These are phyloP conservation scores for Halotydeus destructor DNA, from an alignment of 1,140 invertebrate species.

Conservation along the genomic window DNA sequence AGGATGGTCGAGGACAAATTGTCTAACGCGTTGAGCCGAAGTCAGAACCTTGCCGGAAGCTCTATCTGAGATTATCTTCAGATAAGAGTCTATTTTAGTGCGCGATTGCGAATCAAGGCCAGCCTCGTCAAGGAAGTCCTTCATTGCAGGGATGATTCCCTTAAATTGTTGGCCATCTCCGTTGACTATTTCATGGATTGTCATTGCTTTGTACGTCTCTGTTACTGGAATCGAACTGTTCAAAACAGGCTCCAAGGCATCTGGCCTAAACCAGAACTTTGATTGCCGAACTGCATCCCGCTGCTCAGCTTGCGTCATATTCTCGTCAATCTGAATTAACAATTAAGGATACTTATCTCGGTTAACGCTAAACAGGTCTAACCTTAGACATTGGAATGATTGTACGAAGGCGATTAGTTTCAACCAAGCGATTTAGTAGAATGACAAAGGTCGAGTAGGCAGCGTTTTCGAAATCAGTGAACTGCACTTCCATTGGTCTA, in stretches of 20 bases:
- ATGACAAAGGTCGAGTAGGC: constrained; percentile 95
- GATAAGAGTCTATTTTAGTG: constrained; percentile 86
- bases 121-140: constrained; percentile 71
- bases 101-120: constrained; percentile 85
- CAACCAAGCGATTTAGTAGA: constrained; percentile 74
- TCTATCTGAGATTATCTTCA: constrained; percentile 69
- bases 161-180: constrained; percentile 72
- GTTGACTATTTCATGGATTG: constrained; percentile 85
- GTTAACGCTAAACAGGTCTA: no score
- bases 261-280: constrained; percentile 74
- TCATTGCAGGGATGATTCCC: constrained; percentile 72
- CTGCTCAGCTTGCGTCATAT: constrained; percentile 80
- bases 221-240: no score
- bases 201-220: constrained; percentile 38
- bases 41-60: constrained; percentile 49
- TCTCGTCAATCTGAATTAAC: constrained; percentile 61
- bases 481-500: constrained; percentile 83
- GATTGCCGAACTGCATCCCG: constrained; percentile 53
- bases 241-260: no score
- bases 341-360: no score
- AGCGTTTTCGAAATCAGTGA: constrained; percentile 97
- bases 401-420: constrained; percentile 84
- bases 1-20: constrained; percentile 66
- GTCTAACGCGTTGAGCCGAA: neutral
- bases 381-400: constrained; percentile 81